Evolutionary conservation across 2,797 vertebrate genomes (phyloP).

Genomic region (Etheostoma nigrum): DNA sequence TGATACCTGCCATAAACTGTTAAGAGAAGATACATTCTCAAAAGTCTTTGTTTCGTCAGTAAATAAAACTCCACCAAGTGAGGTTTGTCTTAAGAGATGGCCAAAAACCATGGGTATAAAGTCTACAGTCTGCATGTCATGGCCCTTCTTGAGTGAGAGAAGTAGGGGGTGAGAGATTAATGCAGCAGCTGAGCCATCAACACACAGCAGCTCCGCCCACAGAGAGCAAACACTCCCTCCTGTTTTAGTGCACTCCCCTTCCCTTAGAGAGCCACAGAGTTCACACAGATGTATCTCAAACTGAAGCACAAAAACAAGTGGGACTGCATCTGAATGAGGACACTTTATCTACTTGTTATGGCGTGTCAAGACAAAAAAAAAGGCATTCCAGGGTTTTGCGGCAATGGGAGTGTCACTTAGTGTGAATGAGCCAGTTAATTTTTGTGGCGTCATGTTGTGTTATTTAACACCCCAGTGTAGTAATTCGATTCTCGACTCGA

Average conservation of each 20-base stretch:
- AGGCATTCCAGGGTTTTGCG: no score
- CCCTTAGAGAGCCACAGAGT: conserved; percentile 22
- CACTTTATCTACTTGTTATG: conserved; percentile 30
- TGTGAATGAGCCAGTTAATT: no score
- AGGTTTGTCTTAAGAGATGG: not conserved
- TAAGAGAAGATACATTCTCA: no score
- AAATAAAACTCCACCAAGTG: not conserved
- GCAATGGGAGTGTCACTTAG: no score
- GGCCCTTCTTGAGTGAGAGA: conserved; percentile 28
- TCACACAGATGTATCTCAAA: conserved; percentile 27
- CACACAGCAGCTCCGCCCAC: conserved; percentile 57
- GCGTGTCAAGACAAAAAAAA: no score
- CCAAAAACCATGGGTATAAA: not conserved
- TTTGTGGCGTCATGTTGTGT: no score
- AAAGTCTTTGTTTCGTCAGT: no score
- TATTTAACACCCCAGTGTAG: no score
- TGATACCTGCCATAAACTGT: not conserved
- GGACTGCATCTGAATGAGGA: conserved; percentile 26
- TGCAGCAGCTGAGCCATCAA: conserved; percentile 35
- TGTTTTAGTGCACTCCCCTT: conserved; percentile 54
- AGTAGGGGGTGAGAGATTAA: conserved; percentile 9
- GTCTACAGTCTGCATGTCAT: conserved; percentile 20
- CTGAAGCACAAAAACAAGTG: conserved; percentile 31
- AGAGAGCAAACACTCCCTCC: conserved; percentile 42
- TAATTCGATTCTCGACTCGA: no score